Conservation (phyloP, 2,113 vertebrate genomes). For the Cheirogaleus medius region DNA sequence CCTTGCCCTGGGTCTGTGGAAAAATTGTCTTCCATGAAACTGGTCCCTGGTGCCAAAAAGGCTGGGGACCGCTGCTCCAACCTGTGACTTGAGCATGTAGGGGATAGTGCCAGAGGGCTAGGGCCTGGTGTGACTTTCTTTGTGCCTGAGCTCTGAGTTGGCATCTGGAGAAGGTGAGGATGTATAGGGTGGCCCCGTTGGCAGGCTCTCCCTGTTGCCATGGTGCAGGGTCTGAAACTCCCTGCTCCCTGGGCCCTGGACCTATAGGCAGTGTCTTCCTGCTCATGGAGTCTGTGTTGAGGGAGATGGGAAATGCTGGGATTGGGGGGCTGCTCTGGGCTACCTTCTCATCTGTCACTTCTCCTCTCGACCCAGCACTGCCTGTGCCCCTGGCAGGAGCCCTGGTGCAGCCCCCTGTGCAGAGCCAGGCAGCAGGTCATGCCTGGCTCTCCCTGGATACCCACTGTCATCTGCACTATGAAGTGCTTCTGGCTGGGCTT, state of each 20-base stretch:
- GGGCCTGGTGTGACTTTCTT: neutral
- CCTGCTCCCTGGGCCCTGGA: neutral
- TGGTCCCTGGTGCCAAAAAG: too few species aligned
- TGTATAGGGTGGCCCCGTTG: neutral
- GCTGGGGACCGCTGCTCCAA: neutral
- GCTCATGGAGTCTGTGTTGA: neutral
- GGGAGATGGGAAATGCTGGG: neutral
- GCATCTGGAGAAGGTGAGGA: neutral
- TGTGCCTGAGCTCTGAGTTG: neutral
- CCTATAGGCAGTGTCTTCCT: neutral
- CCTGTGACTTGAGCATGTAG: neutral
- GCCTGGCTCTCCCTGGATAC: constrained; percentile 95
- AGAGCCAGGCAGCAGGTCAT: constrained; percentile 88
- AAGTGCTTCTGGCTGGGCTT: constrained; percentile 93
- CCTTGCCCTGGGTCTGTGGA: too few species aligned
- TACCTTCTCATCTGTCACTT: neutral
- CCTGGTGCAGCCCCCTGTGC: constrained; percentile 90
- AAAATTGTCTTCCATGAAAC: too few species aligned
- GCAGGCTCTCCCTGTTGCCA: neutral
- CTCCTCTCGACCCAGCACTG: constrained; percentile 52
- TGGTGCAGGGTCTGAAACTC: neutral
- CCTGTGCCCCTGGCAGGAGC: constrained; percentile 91
- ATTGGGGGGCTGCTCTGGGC: neutral
- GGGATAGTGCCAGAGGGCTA: neutral
- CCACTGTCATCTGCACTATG: constrained; percentile 96